These are phyloP conservation scores for Apostichopus parvimensis DNA, from an alignment of 35 echinoderm and acorn worm species.

Conservation along the genomic window DNA sequence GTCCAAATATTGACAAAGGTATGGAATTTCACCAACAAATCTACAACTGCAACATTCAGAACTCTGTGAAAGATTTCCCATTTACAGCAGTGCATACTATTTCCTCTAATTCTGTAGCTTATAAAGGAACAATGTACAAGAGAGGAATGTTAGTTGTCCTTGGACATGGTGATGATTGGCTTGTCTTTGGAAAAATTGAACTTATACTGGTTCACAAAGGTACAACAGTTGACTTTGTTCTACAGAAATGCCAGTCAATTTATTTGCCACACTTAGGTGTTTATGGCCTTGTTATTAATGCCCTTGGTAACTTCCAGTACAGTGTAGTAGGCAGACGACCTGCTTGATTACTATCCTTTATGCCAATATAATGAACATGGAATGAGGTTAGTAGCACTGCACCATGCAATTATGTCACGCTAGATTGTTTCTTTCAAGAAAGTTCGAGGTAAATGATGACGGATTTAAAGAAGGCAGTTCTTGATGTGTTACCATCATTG, in stretches of 20 bases:
- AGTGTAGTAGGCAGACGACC: background rate
- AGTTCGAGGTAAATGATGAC: background rate
- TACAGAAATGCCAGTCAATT: background rate
- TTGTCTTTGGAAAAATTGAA: background rate
- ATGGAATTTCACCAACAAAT: background rate
- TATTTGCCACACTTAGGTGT: background rate
- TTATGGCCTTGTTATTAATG: background rate
- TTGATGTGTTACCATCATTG: background rate
- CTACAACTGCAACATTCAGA: background rate
- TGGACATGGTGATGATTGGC: too few species aligned
- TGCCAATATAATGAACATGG: background rate
- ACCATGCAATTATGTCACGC: background rate
- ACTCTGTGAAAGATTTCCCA: background rate
- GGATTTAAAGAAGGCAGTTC: background rate
- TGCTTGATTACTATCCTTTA: slow-evolving; percentile 16
- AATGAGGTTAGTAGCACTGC: background rate
- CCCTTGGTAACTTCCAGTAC: background rate
- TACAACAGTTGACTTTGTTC: background rate
- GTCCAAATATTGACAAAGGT: background rate
- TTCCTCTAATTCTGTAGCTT: too few species aligned
- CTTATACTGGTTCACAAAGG: too few species aligned
- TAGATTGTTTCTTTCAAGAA: background rate
- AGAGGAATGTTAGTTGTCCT: background rate
- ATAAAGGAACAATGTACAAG: slow-evolving; percentile 9
- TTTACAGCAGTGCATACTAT: too few species aligned